Evolutionary conservation across 2,113 vertebrate genomes (phyloP).

Genomic region (mouse (Mus musculus)): GRCm39 chr5:64692001-64692500

Average conservation of each 20-base stretch:
- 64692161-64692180: neutral
- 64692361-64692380: neutral
- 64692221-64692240: neutral
- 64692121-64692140: neutral
- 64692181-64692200: neutral
- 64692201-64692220: neutral
- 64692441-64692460: neutral
- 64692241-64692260: too few relatives aligned
- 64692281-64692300: neutral
- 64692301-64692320: neutral
- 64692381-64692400: neutral
- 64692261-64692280: slow-evolving; percentile 4
- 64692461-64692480: neutral
- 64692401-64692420: neutral
- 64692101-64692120: neutral
- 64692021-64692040: neutral
- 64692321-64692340: neutral
- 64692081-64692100: neutral
- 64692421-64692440: neutral
- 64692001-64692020: neutral
- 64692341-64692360: neutral
- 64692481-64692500: neutral
- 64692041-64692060: neutral
- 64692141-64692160: neutral
- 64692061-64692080: neutral